phyloP scores from a whole-genome alignment of 2,113 vertebrate genomes.

The Platichthys stellatus region DNA sequence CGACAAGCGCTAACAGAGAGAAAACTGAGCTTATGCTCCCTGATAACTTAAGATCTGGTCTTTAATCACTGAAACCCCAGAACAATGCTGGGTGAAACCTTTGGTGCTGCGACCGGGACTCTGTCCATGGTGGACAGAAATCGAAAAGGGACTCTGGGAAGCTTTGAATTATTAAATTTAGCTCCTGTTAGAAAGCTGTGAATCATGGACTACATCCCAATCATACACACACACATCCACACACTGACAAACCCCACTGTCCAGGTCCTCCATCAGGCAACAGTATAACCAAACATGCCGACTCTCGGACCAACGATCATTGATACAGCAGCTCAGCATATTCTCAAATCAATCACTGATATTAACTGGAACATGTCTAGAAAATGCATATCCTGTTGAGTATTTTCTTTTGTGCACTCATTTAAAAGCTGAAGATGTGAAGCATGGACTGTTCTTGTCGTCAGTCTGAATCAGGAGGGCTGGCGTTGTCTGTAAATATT shows the following conservation, averaged over 20 bases:
- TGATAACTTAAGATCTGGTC: background rate
- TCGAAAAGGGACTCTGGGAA: slow-evolving; percentile 30
- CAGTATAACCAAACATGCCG: slow-evolving; percentile 4
- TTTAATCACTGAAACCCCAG: slow-evolving; percentile 52
- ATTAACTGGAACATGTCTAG: slow-evolving; percentile 6
- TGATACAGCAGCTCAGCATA: slow-evolving; percentile 8
- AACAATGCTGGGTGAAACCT: slow-evolving; percentile 9
- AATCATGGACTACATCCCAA: background rate
- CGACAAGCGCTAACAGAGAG: background rate
- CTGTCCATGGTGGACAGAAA: slow-evolving; percentile 31
- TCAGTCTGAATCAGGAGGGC: slow-evolving; percentile 39
- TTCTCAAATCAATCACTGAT: background rate
- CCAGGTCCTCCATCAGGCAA: slow-evolving; percentile 8
- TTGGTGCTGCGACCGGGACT: background rate
- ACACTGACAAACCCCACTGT: background rate
- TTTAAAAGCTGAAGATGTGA: slow-evolving; percentile 33
- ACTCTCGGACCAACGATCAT: slow-evolving; percentile 20
- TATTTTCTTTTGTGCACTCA: slow-evolving; percentile 2
- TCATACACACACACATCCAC: background rate
- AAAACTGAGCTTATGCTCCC: too few relatives aligned
- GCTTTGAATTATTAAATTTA: background rate
- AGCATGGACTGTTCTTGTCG: slow-evolving; percentile 36
- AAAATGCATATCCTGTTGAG: slow-evolving; percentile 1
- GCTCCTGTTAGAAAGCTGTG: background rate
- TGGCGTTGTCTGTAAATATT: slow-evolving; percentile 60